Conservation (phyloP, 2,113 vertebrate species). For the Nansenia antarctica region DNA sequence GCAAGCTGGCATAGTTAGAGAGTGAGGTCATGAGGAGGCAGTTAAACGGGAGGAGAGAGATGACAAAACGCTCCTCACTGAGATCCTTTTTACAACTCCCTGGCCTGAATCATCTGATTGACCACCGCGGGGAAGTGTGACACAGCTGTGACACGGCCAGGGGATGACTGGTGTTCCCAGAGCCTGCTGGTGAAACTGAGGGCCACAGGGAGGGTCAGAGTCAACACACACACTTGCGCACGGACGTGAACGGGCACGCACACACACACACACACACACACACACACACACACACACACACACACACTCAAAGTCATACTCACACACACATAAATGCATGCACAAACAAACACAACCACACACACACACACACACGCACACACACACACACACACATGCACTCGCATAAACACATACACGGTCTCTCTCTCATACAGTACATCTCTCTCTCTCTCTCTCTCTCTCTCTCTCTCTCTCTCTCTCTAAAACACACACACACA, state of each 20-base stretch:
- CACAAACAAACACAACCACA: too few relatives aligned
- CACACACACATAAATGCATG: too few relatives aligned
- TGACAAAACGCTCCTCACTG: not conserved
- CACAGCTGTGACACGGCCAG: conserved; percentile 3
- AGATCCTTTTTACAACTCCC: not conserved
- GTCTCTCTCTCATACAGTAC: too few relatives aligned
- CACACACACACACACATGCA: not conserved
- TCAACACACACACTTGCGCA: conserved; percentile 21
- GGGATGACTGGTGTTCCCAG: not conserved
- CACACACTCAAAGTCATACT: not conserved
- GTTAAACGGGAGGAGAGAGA: conserved; percentile 5
- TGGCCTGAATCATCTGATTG: not conserved
- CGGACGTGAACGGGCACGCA: too few relatives aligned
- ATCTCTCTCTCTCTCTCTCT: too few relatives aligned
- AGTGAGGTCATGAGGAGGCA: conserved; percentile 26
- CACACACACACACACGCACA: not conserved
- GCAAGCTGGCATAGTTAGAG: conserved; percentile 9
- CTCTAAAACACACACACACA: too few relatives aligned
- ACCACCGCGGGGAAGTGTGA: not conserved
- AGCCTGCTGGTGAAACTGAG: not conserved
- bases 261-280: not conserved
- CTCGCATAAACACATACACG: too few relatives aligned
- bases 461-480: too few relatives aligned
- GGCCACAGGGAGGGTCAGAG: not conserved
- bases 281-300: not conserved